Conservation (phyloP, 2,113 vertebrate genomes). For the Chionodraco myersi region DNA sequence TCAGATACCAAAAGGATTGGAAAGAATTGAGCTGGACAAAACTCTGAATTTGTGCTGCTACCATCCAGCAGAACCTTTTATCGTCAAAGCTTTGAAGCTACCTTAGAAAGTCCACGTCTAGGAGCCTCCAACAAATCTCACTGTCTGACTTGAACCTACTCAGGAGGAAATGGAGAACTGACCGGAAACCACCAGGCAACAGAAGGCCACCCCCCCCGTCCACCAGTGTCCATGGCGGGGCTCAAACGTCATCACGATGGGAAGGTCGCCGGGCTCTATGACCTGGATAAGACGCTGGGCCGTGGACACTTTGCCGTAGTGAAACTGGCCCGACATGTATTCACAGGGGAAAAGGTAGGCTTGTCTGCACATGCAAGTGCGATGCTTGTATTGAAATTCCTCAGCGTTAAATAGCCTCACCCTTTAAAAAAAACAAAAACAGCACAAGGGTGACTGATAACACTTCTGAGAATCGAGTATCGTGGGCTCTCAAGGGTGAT, state of each 20-base stretch:
- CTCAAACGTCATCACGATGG: constrained; percentile 97
- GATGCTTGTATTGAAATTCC: background rate
- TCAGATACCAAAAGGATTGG: constrained; percentile 37
- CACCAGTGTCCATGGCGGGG: constrained; percentile 90
- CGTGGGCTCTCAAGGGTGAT: background rate
- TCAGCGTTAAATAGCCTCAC: constrained; percentile 1
- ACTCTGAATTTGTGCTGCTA: background rate
- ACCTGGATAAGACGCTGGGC: constrained; percentile 98
- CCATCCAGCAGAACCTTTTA: background rate
- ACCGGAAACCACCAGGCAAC: constrained; percentile 36
- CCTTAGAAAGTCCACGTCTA: background rate
- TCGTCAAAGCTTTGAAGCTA: background rate
- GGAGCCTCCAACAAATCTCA: background rate
- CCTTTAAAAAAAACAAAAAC: background rate
- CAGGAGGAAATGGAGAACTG: constrained; percentile 64
- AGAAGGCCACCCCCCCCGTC: constrained; percentile 37
- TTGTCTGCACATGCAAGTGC: background rate
- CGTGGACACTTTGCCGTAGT: constrained; percentile 99
- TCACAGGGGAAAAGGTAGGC: constrained; percentile 93
- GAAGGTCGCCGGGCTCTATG: constrained; percentile 97
- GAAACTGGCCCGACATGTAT: constrained; percentile 98
- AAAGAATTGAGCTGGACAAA: constrained; percentile 16
- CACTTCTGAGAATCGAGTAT: background rate
- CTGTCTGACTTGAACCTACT: background rate
- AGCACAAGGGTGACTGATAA: background rate